Base-by-base conservation (phyloP, 35 echinoderm and acorn worm species). In the Stichopus chloronotus region DNA sequence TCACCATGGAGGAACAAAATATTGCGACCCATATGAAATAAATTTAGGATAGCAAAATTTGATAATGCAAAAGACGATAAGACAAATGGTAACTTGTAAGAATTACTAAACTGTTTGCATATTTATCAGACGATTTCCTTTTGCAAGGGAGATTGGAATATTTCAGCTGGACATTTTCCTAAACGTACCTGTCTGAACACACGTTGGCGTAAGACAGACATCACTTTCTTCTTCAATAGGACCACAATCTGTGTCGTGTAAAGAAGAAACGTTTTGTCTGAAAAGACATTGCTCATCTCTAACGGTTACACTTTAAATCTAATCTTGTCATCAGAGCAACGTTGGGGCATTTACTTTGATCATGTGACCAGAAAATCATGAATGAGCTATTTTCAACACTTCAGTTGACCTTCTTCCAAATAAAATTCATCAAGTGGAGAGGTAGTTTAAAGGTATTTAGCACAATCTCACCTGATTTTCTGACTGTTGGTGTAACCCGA, bases 191-290 rank as follows among this genome's bases (percentile, higher is more conserved):
- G 84, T 25, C 56, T 17, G 13, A 24, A 87, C 59, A 87, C 84
- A 87, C 9, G 84, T 87, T 87, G 84, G 84, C 2, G 84, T 87
- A 24, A 87, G 84, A 87, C 84, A 87, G 8, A 87, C 56, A 4
- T 87, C 19, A 23, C 56, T 56, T 20, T 87, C 55, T 58, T 87
- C 84, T 8, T 65, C 61, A 4, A 14, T 65, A 14, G 61, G 11
- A 65, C 11, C 61, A 9, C 61, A 65, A 65, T 65, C 61, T 65
- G 13, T 16, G 60, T 63, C n/a, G n/a, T n/a, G n/a, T 43, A 43
- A 43, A 43, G 30, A 43, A 43, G 30, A 43, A 43, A 43, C 30
- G 30, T 43, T 1, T 43, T 43, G 30, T 43, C 30, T 43, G 30
- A 43, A 43, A 43, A 43, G 30, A 43, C 30, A 43, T 43, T 43